A percentile compares a stretch with the other conserved stretches of the same genome.
Conservation (phyloP, 2,888 invertebrate species). For the Agriopis aurantiaria region DNA sequence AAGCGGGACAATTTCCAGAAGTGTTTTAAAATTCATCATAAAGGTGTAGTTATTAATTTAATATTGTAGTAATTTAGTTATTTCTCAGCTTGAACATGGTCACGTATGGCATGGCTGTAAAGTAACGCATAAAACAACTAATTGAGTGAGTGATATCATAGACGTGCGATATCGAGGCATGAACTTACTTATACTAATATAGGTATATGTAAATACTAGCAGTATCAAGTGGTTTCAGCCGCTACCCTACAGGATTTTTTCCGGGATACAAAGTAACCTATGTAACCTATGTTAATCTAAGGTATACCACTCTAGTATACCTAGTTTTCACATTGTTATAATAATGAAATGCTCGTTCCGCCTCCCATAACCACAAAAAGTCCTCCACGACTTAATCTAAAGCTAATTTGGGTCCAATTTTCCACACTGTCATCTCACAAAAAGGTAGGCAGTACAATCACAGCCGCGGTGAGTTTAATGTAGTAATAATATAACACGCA, state of each 20-base stretch:
- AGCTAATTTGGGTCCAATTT: slow-evolving; percentile 36
- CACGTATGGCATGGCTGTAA: neutral
- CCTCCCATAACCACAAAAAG: slow-evolving; percentile 13
- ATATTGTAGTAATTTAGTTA: neutral
- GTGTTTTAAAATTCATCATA: slow-evolving; percentile 1
- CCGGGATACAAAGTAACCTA: too few relatives aligned
- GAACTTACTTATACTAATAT: neutral
- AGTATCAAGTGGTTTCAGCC: too few relatives aligned
- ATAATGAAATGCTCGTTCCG: slow-evolving; percentile 16
- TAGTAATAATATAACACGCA: slow-evolving; percentile 29
- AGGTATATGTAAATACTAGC: too few relatives aligned
- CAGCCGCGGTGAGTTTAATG: slow-evolving; percentile 25
- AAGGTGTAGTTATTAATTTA: slow-evolving; percentile 14
- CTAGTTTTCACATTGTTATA: neutral
- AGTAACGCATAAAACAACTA: neutral
- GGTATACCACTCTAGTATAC: too few relatives aligned
- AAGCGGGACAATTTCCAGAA: slow-evolving; percentile 10
- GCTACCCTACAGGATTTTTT: too few relatives aligned
- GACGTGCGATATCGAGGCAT: neutral
- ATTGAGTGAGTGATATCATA: neutral
- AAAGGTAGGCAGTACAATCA: slow-evolving; percentile 24
- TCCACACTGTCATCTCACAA: slow-evolving; percentile 38
- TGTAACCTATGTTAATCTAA: too few relatives aligned
- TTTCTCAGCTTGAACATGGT: neutral
- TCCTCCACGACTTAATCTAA: slow-evolving; percentile 24